Evolutionary conservation across 2,888 invertebrate species (phyloP).

Genomic region (Hesperia comma): DNA sequence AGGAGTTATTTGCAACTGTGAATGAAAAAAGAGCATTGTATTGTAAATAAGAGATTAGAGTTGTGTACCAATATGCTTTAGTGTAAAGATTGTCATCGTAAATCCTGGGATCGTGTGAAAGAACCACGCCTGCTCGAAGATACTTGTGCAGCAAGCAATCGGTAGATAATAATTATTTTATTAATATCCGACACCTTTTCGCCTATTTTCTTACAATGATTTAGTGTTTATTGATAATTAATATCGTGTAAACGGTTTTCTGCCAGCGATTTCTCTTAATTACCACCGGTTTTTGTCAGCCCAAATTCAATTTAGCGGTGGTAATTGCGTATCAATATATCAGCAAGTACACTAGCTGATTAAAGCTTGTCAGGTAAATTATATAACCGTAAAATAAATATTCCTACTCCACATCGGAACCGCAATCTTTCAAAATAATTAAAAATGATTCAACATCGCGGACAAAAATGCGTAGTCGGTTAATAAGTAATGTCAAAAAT

Average conservation of each 20-base stretch:
- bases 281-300: conserved; percentile 36
- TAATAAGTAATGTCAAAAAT: too few relatives aligned
- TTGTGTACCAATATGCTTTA: not conserved
- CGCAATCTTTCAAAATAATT: too few relatives aligned
- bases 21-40: conserved; percentile 38
- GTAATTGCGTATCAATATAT: conserved; percentile 35
- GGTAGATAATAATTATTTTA: conserved; percentile 75
- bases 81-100: conserved; percentile 53
- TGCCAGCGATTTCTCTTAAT: conserved; percentile 44
- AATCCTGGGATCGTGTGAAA: conserved; percentile 54
- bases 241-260: conserved; percentile 56
- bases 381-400: not conserved
- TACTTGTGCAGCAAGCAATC: conserved; percentile 54
- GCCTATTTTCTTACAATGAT: conserved; percentile 63
- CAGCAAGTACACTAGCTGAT: conserved; percentile 22
- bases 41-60: not conserved
- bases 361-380: conserved; percentile 4
- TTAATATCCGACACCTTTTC: conserved; percentile 74
- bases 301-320: conserved; percentile 31
- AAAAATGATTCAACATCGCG: too few relatives aligned
- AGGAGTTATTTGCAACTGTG: not conserved
- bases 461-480: too few relatives aligned
- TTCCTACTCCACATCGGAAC: too few relatives aligned
- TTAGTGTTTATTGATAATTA: conserved; percentile 66
- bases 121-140: conserved; percentile 33